Evolutionary conservation across 35 echinoderm and acorn worm genomes (phyloP), one percentile per base, ranked within the genome.

Genomic region (Amphiura filiformis): DNA sequence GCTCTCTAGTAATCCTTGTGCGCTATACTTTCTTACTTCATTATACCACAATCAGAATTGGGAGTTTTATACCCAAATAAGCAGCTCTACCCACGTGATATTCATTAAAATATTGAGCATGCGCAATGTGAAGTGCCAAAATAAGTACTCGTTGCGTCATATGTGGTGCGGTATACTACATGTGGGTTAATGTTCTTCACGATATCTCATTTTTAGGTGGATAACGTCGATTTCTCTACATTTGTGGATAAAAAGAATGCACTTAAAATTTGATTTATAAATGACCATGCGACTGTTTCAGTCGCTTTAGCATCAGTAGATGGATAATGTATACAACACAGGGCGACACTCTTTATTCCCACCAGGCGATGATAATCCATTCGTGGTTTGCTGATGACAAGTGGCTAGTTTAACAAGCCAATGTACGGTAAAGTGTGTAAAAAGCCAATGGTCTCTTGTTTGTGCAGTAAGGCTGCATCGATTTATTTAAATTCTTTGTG

Each of bases 161-260:
- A 47, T 47, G 41, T 17, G 41, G 41, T 47, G 26, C 9, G 61
- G 44, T 52, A 11, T 52, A 11, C 44, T 52, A 11, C 61, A 70
- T 70, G 61, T 70, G 61, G 61, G 61, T 70, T 70, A 70, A 70
- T 70, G 26, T 70, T 70, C 61, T 70, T n/a, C 61, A 70, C 61
- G 61, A 70, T 15, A 70, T 70, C 61, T 11, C 61, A 70, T 70
- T 70, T 70, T 70, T 26, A n/a, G 28, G 11, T 23, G 15, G 26
- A 26, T 70, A 13, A 30, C 61, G 2, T 18, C 26, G 15, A 70
- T 70, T 70, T 70, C 17, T n/a, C 4, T 23, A 70, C 61, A 26
- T 23, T 70, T 70, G 4, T 5, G 7, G 61, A 3, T 70, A 26
- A 2, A 15, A 70, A 70, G n/a, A 70, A 70, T 70, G 61, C 28